phyloP scores from a whole-genome alignment of 2,797 vertebrate genomes.

The Ctenopoma kingsleyae region DNA sequence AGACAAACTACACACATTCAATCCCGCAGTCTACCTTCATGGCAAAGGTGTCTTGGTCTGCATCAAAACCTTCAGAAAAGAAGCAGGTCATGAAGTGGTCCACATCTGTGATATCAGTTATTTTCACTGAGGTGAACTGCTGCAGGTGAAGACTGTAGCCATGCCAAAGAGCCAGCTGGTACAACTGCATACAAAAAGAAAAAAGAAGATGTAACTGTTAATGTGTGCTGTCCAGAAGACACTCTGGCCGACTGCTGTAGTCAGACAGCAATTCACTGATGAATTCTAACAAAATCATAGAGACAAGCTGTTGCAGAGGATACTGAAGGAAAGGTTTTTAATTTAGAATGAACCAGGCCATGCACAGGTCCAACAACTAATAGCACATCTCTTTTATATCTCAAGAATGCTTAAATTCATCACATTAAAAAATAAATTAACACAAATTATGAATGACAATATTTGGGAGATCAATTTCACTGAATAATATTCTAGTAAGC shows the following conservation, averaged over 20 bases:
- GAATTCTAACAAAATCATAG: background rate
- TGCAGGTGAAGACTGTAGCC: conserved; percentile 90
- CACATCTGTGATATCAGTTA: conserved; percentile 84
- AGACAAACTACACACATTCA: conserved; percentile 8
- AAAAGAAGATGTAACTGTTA: background rate
- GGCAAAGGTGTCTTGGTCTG: conserved; percentile 80
- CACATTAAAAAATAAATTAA: no score
- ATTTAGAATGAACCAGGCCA: background rate
- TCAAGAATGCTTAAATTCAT: no score
- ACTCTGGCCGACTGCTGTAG: background rate
- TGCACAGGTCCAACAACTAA: background rate
- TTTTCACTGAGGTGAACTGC: conserved; percentile 76
- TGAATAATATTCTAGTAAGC: background rate
- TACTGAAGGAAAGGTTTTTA: background rate
- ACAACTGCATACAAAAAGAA: conserved; percentile 82
- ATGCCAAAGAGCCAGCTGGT: conserved; percentile 90
- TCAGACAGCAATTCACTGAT: background rate
- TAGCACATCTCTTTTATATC: background rate
- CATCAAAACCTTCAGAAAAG: conserved; percentile 89
- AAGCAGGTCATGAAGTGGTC: conserved; percentile 85
- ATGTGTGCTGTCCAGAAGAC: background rate
- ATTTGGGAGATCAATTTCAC: background rate
- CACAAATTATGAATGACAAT: no score
- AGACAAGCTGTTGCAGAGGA: background rate
- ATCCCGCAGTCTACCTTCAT: conserved; percentile 81